Base-by-base conservation (phyloP, 2,113 vertebrate species). In the Apus apus region DNA sequence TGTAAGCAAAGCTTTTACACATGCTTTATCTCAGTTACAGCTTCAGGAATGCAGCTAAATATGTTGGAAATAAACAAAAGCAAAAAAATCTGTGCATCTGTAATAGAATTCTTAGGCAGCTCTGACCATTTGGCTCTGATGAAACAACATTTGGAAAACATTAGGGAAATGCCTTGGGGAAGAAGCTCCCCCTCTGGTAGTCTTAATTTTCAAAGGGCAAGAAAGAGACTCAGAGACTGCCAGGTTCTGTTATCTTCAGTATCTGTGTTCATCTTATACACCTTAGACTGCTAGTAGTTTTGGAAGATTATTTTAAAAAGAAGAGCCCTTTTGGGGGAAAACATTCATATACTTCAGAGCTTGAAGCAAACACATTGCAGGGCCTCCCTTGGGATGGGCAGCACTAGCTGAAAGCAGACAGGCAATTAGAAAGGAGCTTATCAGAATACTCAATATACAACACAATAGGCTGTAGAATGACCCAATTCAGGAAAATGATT, bases 131-230 rank as follows among this genome's bases (percentile, higher is more conserved):
- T 93, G 56, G 56, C 54, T 91, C 36, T 56, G 64, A 93, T 46
- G 56, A 77, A 93, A 46, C 27, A 80, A 62, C 51, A 88, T 93
- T 92, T 94, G 79, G 80, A 88, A 95, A 91, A 80, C 22, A 60
- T 73, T 67, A 94, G 29, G 29, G 46, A 90, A 94, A 88, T 51
- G 56, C 46, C 38, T 85, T 3, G 10, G 7, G 60, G 67, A 26
- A 66, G 84, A 95, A 76, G 6, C 15, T 93, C 19, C 13, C n/a
- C 61, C 45, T 68, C 62, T 65, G 27, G 32, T 70, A 76, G 30
- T 27, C 67, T 76, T 72, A 48, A 43, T 87, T 89, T 89, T 79
- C 66, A 51, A 93, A 79, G n/a, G 71, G 18, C 43, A 72, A 8
- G 53, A 27, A 80, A 62, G 36, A 78, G 27, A 61, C 29, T 27